Evolutionary conservation across 1,140 invertebrate genomes (phyloP).

Genomic region (Saccostrea cuccullata): DNA sequence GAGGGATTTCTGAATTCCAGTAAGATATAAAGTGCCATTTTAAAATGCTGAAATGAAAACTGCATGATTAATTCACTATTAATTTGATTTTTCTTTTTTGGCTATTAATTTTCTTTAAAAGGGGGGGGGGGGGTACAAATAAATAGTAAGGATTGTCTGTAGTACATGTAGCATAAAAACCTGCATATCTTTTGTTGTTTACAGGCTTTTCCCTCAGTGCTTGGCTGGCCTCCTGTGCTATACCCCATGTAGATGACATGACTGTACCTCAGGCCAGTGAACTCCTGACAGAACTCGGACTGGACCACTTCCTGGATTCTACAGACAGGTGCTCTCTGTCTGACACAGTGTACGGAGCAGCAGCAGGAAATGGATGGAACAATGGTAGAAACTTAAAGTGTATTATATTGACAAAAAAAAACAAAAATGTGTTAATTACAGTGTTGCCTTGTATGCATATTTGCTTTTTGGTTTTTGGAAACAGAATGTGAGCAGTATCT

Average conservation of each 20-base stretch:
- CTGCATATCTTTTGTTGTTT: neutral
- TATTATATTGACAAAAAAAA: too few species aligned
- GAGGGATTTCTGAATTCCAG: constrained; percentile 21
- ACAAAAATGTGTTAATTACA: too few species aligned
- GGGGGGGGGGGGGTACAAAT: too few species aligned
- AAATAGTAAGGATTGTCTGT: too few species aligned
- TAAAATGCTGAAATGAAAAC: too few species aligned
- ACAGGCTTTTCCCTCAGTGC: constrained; percentile 35
- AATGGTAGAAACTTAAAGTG: neutral
- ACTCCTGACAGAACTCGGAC: constrained; percentile 17
- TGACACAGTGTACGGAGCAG: neutral
- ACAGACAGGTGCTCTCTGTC: constrained; percentile 34
- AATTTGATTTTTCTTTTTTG: too few species aligned
- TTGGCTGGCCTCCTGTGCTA: constrained; percentile 26
- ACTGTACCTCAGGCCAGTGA: constrained; percentile 11
- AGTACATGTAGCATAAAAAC: too few species aligned
- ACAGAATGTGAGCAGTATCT: constrained; percentile 45
- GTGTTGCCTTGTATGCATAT: too few species aligned
- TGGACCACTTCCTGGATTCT: constrained; percentile 39
- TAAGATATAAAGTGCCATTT: neutral
- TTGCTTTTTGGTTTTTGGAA: neutral
- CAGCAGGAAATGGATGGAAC: neutral
- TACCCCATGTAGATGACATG: constrained; percentile 6
- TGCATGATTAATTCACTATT: too few species aligned
- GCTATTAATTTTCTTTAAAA: too few species aligned